phyloP scores from a whole-genome alignment of 2,888 invertebrate species.

The Philopedon plagiatum region DNA sequence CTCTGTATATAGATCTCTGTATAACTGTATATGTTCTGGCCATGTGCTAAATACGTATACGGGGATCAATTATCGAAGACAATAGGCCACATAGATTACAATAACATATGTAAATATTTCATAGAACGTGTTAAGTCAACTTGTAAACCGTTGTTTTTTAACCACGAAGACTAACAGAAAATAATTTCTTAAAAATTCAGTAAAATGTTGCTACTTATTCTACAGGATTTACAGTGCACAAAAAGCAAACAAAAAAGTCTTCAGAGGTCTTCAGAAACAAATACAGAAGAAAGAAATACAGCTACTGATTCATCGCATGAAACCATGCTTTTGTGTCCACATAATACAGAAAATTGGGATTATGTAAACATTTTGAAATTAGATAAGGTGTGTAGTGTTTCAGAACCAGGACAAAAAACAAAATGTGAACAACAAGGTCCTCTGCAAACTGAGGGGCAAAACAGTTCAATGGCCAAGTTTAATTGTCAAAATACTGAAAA shows the following conservation, averaged over 20 bases:
- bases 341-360: not conserved
- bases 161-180: too few relatives aligned
- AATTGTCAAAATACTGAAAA: not conserved
- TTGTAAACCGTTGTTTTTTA: too few relatives aligned
- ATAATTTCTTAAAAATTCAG: not conserved
- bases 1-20: too few relatives aligned
- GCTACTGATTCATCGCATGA: not conserved
- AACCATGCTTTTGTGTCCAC: not conserved
- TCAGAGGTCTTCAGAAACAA: not conserved
- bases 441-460: not conserved
- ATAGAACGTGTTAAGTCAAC: too few relatives aligned
- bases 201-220: not conserved
- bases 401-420: not conserved
- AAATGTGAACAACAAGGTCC: not conserved
- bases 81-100: too few relatives aligned
- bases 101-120: too few relatives aligned
- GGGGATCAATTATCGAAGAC: too few relatives aligned
- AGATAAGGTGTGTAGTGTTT: slow-evolving; percentile 6
- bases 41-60: too few relatives aligned
- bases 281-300: not conserved
- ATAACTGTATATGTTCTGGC: too few relatives aligned
- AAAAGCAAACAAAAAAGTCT: not conserved
- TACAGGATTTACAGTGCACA: slow-evolving; percentile 2
- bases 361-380: not conserved
- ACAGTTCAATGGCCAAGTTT: not conserved